Conservation (phyloP, 2,888 invertebrate species). For the Petrolisthes cinctipes region DNA sequence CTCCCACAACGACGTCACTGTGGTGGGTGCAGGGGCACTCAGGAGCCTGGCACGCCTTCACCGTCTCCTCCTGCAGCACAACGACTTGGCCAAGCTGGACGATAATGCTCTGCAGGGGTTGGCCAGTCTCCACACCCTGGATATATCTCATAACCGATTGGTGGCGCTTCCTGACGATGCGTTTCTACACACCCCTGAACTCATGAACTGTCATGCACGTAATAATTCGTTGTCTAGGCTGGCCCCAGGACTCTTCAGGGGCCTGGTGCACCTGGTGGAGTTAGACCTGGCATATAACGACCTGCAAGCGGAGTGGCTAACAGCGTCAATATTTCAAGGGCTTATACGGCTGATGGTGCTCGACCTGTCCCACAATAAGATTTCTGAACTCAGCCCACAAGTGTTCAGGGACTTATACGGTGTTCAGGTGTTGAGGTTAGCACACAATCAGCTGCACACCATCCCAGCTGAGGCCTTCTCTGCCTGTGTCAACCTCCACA, state of each 20-base stretch:
- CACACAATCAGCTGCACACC: slow-evolving; percentile 82
- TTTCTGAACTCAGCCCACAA: slow-evolving; percentile 84
- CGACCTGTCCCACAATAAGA: slow-evolving; percentile 83
- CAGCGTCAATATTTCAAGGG: slow-evolving; percentile 82
- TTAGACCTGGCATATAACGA: slow-evolving; percentile 82
- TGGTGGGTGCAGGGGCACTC: slow-evolving; percentile 79
- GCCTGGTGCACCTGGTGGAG: slow-evolving; percentile 78
- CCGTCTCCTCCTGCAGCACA: slow-evolving; percentile 81
- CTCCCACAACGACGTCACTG: slow-evolving; percentile 80
- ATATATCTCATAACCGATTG: slow-evolving; percentile 84
- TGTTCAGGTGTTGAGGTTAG: slow-evolving; percentile 76
- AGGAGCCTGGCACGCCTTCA: slow-evolving; percentile 79
- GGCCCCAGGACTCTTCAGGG: slow-evolving; percentile 81
- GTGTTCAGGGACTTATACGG: slow-evolving; percentile 89
- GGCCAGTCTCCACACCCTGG: slow-evolving; percentile 78
- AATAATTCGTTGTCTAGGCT: slow-evolving; percentile 83
- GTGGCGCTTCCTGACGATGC: slow-evolving; percentile 83
- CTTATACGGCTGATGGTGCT: slow-evolving; percentile 81
- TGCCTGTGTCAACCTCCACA: slow-evolving; percentile 83
- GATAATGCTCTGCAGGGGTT: slow-evolving; percentile 82
- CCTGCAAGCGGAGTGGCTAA: slow-evolving; percentile 83
- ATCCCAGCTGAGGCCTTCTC: slow-evolving; percentile 80
- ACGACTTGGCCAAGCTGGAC: slow-evolving; percentile 80
- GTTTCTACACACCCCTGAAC: slow-evolving; percentile 80
- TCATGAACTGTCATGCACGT: slow-evolving; percentile 80